Evolutionary conservation across 2,113 vertebrate species (phyloP), one percentile per base, ranked within the genome.

Genomic region (Phocoena phocoena): DNA sequence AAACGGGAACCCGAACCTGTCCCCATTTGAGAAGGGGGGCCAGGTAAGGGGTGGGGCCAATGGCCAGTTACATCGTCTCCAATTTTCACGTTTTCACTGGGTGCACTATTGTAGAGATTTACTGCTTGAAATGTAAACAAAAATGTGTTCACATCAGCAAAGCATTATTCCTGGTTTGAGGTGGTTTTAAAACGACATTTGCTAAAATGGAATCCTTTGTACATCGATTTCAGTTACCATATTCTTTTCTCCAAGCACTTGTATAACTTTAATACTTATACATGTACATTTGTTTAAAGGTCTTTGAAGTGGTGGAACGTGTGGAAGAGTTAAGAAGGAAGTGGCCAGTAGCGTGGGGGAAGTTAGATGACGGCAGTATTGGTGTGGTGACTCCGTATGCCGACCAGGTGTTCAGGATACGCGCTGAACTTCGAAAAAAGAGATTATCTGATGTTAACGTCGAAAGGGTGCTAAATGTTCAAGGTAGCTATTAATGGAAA

Each of bases 321-420:
- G 99, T 99, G 88, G 99, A 99, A 96, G 99, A 99, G 98, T 98
- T 99, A 95, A 99, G 99, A 74, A 99, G 99, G 97, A 99, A 99
- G 98, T 99, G 99, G 99, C 99, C 99, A 0, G 99, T 99, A 74
- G 99, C 99, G 5, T 99, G 99, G 99, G 99, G 99, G 58, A 99
- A 99, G 96, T 98, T 99, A 98, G 99, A 99, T 9, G 99, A 99
- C 0, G 99, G 99, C 88, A 99, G 99, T 96, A 99, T 99, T 18
- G 99, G 99, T 8, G 99, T 99, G 53, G 99, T 99, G 92, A 99
- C 99, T 0, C 99, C 99, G 0, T 99, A 99, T 5, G 99, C 99
- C 0, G 99, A 99, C 97, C 99, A 99, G 92, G 99, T 99, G 93
- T 99, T 99, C 97, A 98, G 99, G 76, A 99, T 99, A 97, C 99